phyloP scores from a whole-genome alignment of 2,113 vertebrate species.

The Cyanoramphus novaezelandiae region DNA sequence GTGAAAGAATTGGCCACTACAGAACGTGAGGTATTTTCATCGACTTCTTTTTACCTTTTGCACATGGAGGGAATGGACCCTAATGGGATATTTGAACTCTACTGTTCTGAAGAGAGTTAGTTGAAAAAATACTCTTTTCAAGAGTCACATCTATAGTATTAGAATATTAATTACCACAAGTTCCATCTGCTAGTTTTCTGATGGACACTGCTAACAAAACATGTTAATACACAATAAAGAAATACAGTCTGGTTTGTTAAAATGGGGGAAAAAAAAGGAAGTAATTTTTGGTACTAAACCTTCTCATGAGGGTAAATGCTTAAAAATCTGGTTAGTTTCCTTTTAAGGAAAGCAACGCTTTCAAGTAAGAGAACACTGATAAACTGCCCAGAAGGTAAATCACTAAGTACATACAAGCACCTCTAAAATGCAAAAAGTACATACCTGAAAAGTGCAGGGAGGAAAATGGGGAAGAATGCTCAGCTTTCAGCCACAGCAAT shows the following conservation, averaged over 20 bases:
- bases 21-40: background rate
- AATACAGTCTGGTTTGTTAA: background rate
- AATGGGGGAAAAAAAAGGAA: background rate
- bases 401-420: background rate
- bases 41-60: background rate
- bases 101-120: background rate
- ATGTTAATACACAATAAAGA: background rate
- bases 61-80: accelerated
- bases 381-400: background rate
- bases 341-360: background rate
- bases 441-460: background rate
- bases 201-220: background rate
- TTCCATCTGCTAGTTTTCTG: background rate
- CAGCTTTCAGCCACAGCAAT: background rate
- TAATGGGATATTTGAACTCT: background rate
- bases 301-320: background rate
- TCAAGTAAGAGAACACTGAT: background rate
- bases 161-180: background rate
- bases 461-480: background rate
- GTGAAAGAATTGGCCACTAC: background rate
- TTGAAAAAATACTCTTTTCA: background rate
- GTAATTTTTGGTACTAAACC: background rate
- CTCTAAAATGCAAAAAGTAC: background rate
- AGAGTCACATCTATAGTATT: background rate
- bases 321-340: background rate